Conservation (phyloP, 2,113 vertebrate species). For the Pristiophorus japonicus region DNA sequence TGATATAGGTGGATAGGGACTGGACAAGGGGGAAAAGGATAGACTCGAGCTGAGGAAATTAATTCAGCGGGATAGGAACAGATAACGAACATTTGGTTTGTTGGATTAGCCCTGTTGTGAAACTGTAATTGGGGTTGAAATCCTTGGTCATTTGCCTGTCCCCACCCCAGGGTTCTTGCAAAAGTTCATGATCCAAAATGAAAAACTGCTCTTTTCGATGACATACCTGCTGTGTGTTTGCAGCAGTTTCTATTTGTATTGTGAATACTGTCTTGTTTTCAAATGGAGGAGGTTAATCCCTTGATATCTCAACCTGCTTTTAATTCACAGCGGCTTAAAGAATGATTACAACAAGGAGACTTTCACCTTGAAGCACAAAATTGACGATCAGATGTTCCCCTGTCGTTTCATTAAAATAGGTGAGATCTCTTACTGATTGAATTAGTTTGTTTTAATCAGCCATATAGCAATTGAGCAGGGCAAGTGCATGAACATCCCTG, state of each 20-base stretch:
- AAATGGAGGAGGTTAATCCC: neutral
- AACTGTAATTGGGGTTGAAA: neutral
- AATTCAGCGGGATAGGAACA: neutral
- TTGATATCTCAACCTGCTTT: neutral
- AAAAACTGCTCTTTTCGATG: neutral
- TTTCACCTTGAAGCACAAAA: slow-evolving; percentile 99
- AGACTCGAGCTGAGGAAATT: neutral
- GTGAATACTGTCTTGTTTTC: neutral
- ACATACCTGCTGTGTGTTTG: neutral
- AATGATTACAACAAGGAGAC: slow-evolving; percentile 99
- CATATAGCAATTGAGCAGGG: neutral
- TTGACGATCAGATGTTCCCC: slow-evolving; percentile 98
- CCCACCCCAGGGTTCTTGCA: neutral
- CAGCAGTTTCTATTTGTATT: neutral
- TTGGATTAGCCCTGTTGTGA: neutral
- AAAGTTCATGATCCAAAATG: neutral
- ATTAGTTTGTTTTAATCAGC: neutral
- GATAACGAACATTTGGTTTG: neutral
- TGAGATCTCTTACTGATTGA: slow-evolving; percentile 54
- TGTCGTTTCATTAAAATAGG: slow-evolving; percentile 99
- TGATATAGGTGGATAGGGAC: neutral
- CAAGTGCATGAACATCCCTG: neutral
- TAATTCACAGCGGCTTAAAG: slow-evolving; percentile 84
- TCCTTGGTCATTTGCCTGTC: neutral
- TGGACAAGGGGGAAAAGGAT: neutral